Base-by-base conservation (phyloP, 2,113 vertebrate genomes). In the Parotia lawesii region DNA sequence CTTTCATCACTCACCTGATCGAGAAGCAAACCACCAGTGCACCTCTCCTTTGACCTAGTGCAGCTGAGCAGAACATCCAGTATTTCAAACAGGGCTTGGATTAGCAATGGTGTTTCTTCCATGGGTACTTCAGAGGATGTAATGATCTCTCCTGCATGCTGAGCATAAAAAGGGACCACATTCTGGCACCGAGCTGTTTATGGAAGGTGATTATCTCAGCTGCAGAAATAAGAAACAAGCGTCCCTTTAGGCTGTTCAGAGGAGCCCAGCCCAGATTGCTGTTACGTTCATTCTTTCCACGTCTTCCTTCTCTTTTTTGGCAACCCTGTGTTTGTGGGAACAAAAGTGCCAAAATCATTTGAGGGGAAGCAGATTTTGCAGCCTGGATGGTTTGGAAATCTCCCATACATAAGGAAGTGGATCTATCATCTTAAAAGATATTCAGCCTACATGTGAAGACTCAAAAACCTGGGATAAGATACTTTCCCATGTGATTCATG, bases 281-380 rank as follows among this genome's bases (percentile, higher is more conserved):
- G 54, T 64, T 87, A 15, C 0, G 3, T 67, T 93, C 72, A 33
- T 94, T 91, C 87, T 76, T 66, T 85, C 78, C 62, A 28, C 5
- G 5, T 91, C 31, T 2, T 80, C 31, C 78, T 87, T 92, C 75
- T 84, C 31, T 92, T 82, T 83, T 91, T 77, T 95, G 91, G 91
- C 87, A 94, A 23, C 37, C 17, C 47, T 62, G 6, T 18, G 18
- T 82, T 96, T 95, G 78, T 84, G 67, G 78, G 93, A 95, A 58
- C 67, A 79, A 82, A 95, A 91, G 81, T 94, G 95, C 94, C 91
- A 94, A 91, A 94, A 94, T 88, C 56, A 73, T 84, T 82, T 87
- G 84, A 94, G 74, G 64, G 70, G 74, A 95, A 94, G 74, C 93
- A 96, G 95, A 85, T 95, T 94, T 93, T 95, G 47, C 75, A 93